These are phyloP conservation scores for Pongo abelii DNA, from an alignment of 2,113 vertebrate genomes.

Conservation along the genomic window DNA sequence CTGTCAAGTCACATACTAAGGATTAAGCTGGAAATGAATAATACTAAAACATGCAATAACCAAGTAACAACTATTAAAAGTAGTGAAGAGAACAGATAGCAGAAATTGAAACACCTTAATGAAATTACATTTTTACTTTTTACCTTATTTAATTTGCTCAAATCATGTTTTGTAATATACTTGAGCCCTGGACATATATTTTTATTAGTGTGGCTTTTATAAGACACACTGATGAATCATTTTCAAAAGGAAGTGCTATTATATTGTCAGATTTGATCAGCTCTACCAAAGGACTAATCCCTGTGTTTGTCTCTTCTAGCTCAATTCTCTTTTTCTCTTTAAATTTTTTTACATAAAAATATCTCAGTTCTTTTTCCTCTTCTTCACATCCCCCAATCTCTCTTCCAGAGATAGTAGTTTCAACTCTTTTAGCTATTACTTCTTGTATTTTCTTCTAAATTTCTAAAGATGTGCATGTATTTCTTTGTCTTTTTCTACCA, in stretches of 20 bases:
- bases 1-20: background rate
- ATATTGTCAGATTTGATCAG: background rate
- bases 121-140: conserved; percentile 11
- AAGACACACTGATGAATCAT: background rate
- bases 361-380: background rate
- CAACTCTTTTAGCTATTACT: background rate
- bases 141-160: background rate
- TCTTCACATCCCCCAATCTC: background rate
- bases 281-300: background rate
- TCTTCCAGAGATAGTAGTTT: background rate
- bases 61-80: background rate
- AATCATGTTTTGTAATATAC: background rate
- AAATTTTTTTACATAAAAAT: background rate
- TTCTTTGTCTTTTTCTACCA: background rate
- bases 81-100: background rate
- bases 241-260: background rate
- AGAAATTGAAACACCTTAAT: background rate
- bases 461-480: background rate
- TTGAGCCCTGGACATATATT: background rate
- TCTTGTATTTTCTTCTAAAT: background rate
- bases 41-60: background rate
- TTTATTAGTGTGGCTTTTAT: background rate
- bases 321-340: background rate
- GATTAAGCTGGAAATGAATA: background rate
- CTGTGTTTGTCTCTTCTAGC: background rate